Evolutionary conservation across 2,797 vertebrate genomes (phyloP).

Genomic region (Microctenopoma lineatum): DNA sequence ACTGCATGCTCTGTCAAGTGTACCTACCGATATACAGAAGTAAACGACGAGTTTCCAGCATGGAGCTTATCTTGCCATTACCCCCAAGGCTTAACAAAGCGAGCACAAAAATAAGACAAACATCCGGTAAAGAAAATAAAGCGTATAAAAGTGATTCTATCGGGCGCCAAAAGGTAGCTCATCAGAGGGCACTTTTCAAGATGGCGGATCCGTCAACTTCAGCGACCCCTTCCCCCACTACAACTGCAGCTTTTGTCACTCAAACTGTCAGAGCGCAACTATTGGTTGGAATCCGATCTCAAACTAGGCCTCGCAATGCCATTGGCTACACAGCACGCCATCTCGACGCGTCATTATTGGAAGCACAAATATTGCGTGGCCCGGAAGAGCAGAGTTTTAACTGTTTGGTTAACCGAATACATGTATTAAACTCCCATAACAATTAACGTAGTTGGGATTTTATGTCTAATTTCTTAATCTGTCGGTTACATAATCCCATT

Average conservation of each 20-base stretch:
- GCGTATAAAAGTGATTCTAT: slow-evolving; percentile 80
- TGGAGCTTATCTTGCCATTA: slow-evolving; percentile 72
- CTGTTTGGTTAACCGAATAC: neutral
- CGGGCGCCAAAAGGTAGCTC: slow-evolving; percentile 83
- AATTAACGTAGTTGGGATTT: neutral
- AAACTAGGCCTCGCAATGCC: neutral
- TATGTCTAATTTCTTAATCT: fast-evolving
- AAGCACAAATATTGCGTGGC: neutral
- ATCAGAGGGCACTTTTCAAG: slow-evolving; percentile 85
- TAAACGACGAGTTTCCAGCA: slow-evolving; percentile 71
- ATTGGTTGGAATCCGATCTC: slow-evolving; percentile 70
- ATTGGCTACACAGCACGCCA: slow-evolving; percentile 48
- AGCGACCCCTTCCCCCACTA: slow-evolving; percentile 83
- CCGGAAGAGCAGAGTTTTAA: slow-evolving; percentile 39
- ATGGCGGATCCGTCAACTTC: slow-evolving; percentile 86
- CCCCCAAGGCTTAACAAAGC: slow-evolving; percentile 48
- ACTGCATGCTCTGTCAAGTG: slow-evolving; percentile 64
- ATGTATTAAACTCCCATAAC: neutral
- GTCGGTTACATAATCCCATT: neutral
- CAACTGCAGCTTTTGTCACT: slow-evolving; percentile 69
- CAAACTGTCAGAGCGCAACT: slow-evolving; percentile 34
- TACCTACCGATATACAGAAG: slow-evolving; percentile 81
- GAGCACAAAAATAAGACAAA: slow-evolving; percentile 31
- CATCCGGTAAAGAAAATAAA: slow-evolving; percentile 53
- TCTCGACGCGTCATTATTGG: neutral